phyloP scores from a whole-genome alignment of 2,113 vertebrate genomes.

The Coptodon bakossiorum region DNA sequence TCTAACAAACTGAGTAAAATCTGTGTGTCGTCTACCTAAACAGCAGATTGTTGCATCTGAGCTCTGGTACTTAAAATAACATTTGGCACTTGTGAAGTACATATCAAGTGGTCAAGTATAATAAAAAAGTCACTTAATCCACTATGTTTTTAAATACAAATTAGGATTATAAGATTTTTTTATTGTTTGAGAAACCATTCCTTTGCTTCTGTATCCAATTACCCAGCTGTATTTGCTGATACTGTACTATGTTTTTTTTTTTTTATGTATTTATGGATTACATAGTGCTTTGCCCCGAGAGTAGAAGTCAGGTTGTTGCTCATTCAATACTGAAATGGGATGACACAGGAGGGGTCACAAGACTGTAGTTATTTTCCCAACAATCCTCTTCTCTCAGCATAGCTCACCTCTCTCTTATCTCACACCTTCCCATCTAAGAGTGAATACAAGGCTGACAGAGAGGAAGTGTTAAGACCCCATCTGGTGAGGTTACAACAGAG shows the following conservation, averaged over 20 bases:
- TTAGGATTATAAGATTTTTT: neutral
- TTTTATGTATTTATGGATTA: neutral
- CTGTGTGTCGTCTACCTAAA: neutral
- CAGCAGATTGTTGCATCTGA: neutral
- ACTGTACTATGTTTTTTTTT: neutral
- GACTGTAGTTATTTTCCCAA: neutral
- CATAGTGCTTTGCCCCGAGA: neutral
- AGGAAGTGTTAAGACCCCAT: conserved; percentile 34
- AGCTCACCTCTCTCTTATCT: conserved; percentile 17
- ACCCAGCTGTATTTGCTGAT: neutral
- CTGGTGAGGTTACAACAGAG: conserved; percentile 18
- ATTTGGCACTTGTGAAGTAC: neutral
- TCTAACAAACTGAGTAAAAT: neutral
- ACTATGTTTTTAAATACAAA: neutral
- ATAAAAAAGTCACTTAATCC: neutral
- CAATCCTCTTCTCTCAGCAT: neutral
- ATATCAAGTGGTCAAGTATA: neutral
- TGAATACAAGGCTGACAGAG: conserved; percentile 23
- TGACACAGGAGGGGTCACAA: neutral
- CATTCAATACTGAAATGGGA: neutral
- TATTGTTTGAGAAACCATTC: neutral
- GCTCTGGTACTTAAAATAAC: neutral
- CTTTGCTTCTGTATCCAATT: neutral
- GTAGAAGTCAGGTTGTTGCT: neutral
- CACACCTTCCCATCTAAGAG: conserved; percentile 15